Conservation (phyloP, 2,113 vertebrate species). For the Corythoichthys haematopterus region DNA sequence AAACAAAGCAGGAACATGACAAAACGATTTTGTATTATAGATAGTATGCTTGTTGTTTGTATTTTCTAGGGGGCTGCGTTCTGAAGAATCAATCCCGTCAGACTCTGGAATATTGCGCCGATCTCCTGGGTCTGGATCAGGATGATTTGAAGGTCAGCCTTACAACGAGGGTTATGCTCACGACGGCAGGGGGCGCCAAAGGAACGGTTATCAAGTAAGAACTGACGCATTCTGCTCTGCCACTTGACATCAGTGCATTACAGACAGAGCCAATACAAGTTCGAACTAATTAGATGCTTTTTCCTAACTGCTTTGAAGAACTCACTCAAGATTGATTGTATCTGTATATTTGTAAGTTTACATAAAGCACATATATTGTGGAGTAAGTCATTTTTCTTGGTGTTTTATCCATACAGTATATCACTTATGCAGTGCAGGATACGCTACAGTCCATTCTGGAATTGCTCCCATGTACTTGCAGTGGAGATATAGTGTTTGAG, state of each 20-base stretch:
- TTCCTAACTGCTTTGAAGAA: not conserved
- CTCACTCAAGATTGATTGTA: not conserved
- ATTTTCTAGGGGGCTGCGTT: constrained; percentile 83
- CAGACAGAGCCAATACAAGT: constrained; percentile 14
- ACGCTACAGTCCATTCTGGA: constrained; percentile 7
- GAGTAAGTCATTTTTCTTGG: too few species aligned
- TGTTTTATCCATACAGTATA: not conserved
- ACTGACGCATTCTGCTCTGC: not conserved
- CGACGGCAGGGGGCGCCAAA: constrained; percentile 97
- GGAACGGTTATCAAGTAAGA: constrained; percentile 98
- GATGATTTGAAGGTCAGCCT: constrained; percentile 91
- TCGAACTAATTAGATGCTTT: not conserved
- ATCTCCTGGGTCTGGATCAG: constrained; percentile 85
- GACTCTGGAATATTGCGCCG: constrained; percentile 83
- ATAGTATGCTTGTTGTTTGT: constrained; percentile 10
- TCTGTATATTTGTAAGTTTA: not conserved
- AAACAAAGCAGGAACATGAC: not conserved
- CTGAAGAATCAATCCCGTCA: constrained; percentile 80
- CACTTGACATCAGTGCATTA: not conserved
- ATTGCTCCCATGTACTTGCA: constrained; percentile 18
- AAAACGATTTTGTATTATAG: not conserved
- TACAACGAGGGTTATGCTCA: constrained; percentile 94
- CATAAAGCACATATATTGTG: not conserved
- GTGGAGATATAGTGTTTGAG: constrained; percentile 48
- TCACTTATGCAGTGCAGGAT: constrained; percentile 1